Base-by-base conservation (phyloP, 2,888 invertebrate genomes). In the Drosophila tanythrix region DNA sequence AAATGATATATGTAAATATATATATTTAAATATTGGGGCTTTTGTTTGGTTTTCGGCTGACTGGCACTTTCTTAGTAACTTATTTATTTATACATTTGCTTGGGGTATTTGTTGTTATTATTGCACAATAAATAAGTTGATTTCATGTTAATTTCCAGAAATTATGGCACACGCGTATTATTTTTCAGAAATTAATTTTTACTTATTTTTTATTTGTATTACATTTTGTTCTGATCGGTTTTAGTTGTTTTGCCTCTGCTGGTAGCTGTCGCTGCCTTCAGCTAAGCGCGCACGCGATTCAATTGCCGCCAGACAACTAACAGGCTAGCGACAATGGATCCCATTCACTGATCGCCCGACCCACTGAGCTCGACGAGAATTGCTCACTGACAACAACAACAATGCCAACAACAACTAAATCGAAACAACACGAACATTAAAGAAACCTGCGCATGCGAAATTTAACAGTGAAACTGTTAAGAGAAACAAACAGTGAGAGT, bases 231-330 rank as follows among this genome's bases (percentile, higher is more conserved):
- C 21, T 56, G 48, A 33, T 69, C 48, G 58, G 29, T 53, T 58
- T 15, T 55, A n/a, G 58, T 38, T 67, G 50, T 52, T 51, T 11
- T 57, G 52, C 63, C 38, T 61, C 62, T 48, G 38, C 61, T 65
- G 55, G 50, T 79, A 70, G 83, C 74, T 71, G 67, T 75, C 70
- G 75, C 74, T 70, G 81, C 62, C 43, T 73, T 74, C 36, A 89
- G 88, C 76, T 43, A 65, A 89, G 57, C 88, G 82, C 85, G 74
- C 82, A 84, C 88, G 76, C 85, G 80, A 73, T 88, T 84, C 85
- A 82, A 84, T 89, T 84, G 90, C 73, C 80, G 85, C 58, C 72
- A 71, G 77, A 70, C 89, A 79, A 89, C 84, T 89, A 78, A 71
- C 80, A 70, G 27, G 56, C 38, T 15, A 72, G 70, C 63, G 66